Evolutionary conservation across 2,113 vertebrate genomes (phyloP), one percentile per base, ranked within the genome.

Genomic region (Myiozetetes cayanensis): DNA sequence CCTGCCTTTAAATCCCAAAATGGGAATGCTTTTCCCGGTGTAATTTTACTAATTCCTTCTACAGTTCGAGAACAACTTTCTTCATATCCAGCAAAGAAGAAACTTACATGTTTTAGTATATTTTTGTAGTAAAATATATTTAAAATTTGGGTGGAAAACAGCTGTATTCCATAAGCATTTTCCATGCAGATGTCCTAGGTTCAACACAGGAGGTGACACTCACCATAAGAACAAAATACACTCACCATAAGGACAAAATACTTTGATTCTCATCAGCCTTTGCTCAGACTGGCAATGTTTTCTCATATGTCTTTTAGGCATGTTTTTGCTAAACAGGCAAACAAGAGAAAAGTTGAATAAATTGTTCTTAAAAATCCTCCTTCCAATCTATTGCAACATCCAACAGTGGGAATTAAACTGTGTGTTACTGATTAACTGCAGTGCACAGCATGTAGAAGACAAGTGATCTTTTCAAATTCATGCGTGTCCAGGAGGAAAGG

Each of bases 1-100:
- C 59, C 46, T 66, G 52, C 65, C 65, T 94, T 92, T 81, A 87
- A 70, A 84, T 23, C 53, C 22, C 33, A 68, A 90, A 90, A 31
- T 66, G 24, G 0, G 2, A 86, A 24, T 73, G 37, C 13, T 74
- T 77, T 84, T 71, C 53, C 63, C 46, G 43, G 56, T 37, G 18
- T 31, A 44, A 53, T 75, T 89, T 65, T 35, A 46, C 14, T 37
- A 33, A 70, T 86, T 83, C 28, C 3, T 85, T 85, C 44, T 47
- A 2, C 39, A 37, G 13, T 41, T 79, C 58, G 59, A 90, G 71
- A 62, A 21, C 30, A 68, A 13, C 17, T 68, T 82, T 14, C 49
- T 55, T 79, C n/a, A 19, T 37, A 47, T 22, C 46, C 31, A 47
- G 4, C 30, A 46, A 90, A 85, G 12, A 43, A 43, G 74, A 25